Conservation (phyloP, 2,888 invertebrate genomes). For the Rotaria socialis region DNA sequence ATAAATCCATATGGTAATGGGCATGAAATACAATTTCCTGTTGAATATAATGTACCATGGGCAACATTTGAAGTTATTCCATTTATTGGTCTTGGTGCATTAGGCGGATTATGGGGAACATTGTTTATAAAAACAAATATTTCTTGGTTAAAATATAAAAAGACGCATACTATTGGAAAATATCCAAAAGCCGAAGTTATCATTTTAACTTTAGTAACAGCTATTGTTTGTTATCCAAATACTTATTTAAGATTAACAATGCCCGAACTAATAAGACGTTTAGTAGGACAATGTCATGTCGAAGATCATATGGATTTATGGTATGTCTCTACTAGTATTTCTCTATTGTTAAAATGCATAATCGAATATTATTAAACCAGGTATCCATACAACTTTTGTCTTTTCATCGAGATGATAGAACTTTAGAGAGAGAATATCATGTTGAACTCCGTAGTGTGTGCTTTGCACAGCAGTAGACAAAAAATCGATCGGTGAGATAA, state of each 20-base stretch:
- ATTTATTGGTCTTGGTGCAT: constrained; percentile 86
- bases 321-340: background rate
- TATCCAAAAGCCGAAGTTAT: constrained; percentile 89
- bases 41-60: constrained; percentile 92
- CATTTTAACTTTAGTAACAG: constrained; percentile 76
- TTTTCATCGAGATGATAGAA: too few relatives aligned
- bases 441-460: too few relatives aligned
- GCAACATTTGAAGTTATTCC: constrained; percentile 95
- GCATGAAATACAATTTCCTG: constrained; percentile 92
- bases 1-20: constrained; percentile 98
- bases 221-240: constrained; percentile 89
- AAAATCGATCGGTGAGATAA: too few relatives aligned
- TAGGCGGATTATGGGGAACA: constrained; percentile 90
- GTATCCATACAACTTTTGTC: too few relatives aligned
- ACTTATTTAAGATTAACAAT: constrained; percentile 92
- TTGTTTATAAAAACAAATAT: constrained; percentile 92
- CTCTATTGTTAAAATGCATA: too few relatives aligned
- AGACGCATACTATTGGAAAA: constrained; percentile 84
- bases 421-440: too few relatives aligned
- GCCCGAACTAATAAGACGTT: constrained; percentile 81
- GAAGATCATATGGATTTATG: constrained; percentile 76
- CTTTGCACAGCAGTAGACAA: too few relatives aligned
- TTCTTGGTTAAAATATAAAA: constrained; percentile 88
- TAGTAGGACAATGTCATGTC: constrained; percentile 87
- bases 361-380: too few relatives aligned